A percentile compares a stretch with the other conserved stretches of the same genome.
Conservation (phyloP, 1,140 invertebrate genomes). For the Popillia japonica region DNA sequence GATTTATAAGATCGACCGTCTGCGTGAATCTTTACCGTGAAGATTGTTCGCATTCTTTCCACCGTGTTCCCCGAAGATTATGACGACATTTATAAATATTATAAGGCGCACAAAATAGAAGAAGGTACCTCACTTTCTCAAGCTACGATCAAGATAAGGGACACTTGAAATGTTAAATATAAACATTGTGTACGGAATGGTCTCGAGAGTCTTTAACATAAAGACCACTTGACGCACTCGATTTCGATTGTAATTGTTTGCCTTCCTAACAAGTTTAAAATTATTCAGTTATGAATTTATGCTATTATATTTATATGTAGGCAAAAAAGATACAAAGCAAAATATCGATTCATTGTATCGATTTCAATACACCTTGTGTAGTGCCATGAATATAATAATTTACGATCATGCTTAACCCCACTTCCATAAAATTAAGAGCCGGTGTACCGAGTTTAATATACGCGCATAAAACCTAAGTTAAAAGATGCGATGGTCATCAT, state of each 20-base stretch:
- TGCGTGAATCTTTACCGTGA: conserved; percentile 1
- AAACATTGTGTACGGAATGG: conserved; percentile 26
- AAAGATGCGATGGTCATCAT: conserved; percentile 38
- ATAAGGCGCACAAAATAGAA: neutral
- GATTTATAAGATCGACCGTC: conserved; percentile 13
- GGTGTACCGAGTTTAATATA: conserved; percentile 29
- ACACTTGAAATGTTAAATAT: conserved; percentile 34
- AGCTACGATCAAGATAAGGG: conserved; percentile 12
- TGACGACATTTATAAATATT: conserved; percentile 35
- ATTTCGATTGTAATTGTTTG: conserved; percentile 30
- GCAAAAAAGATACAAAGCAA: neutral
- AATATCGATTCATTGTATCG: conserved; percentile 2
- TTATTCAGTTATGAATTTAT: too few species aligned
- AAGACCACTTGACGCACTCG: conserved; percentile 10
- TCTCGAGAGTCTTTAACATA: neutral
- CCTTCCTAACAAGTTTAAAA: neutral
- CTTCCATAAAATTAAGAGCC: conserved; percentile 24
- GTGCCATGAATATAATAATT: conserved; percentile 30
- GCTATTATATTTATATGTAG: neutral
- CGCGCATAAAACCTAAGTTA: conserved; percentile 30
- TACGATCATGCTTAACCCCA: conserved; percentile 8
- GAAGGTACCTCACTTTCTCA: conserved; percentile 4
- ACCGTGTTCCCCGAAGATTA: conserved; percentile 17
- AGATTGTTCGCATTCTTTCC: conserved; percentile 31
- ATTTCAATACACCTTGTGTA: conserved; percentile 27